phyloP scores from a whole-genome alignment of 30 jellyfish, hydroid and myxozoan genomes.

The Aurelia sp. region DNA sequence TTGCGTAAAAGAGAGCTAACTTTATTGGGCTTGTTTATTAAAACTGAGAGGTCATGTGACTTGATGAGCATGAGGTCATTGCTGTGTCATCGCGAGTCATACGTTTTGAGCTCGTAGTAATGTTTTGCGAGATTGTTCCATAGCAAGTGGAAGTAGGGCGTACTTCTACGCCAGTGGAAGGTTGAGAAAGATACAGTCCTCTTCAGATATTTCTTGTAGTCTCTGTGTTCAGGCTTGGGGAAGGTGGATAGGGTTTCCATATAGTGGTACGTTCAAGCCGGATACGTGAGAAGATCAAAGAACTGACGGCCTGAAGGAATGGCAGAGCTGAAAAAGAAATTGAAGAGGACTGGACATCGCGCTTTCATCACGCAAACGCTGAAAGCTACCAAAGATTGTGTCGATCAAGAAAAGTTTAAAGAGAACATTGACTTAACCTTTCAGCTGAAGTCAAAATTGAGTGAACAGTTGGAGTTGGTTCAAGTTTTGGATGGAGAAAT shows the following conservation, averaged over 20 bases:
- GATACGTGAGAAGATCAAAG: neutral
- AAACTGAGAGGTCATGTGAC: too few species aligned
- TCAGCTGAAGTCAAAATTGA: neutral
- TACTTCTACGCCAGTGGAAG: too few species aligned
- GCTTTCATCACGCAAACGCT: slow-evolving; percentile 11
- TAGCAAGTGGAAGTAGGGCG: too few species aligned
- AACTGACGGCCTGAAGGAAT: neutral
- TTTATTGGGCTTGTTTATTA: too few species aligned
- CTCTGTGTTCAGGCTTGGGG: too few species aligned
- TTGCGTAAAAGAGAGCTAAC: too few species aligned
- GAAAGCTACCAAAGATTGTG: slow-evolving; percentile 1
- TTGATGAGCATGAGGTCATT: too few species aligned
- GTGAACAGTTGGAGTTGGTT: slow-evolving; percentile 13
- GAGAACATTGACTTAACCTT: neutral
- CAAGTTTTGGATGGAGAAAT: neutral
- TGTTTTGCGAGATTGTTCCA: too few species aligned
- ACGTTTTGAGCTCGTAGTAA: too few species aligned
- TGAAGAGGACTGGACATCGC: slow-evolving; percentile 11
- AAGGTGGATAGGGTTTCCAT: neutral
- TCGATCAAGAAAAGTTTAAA: neutral
- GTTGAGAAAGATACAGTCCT: too few species aligned
- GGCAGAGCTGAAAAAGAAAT: slow-evolving; percentile 16
- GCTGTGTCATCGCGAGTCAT: too few species aligned
- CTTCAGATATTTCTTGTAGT: too few species aligned
- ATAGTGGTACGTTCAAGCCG: slow-evolving; percentile 22